Evolutionary conservation across 2,888 invertebrate genomes (phyloP).

Genomic region (Melinopterus prodromus): DNA sequence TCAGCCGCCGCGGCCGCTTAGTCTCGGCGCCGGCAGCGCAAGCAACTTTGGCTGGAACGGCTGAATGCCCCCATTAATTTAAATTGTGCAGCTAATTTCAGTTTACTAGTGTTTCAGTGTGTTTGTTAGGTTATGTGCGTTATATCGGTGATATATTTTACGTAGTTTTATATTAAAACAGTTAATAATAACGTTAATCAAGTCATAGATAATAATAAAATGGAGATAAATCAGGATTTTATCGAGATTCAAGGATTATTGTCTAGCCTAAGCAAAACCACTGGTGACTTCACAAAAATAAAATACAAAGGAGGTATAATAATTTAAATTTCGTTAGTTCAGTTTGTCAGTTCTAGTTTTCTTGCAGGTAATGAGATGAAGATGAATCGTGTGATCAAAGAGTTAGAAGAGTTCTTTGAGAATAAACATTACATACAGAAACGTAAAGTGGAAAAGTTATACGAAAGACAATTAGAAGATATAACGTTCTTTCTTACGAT

Average conservation of each 20-base stretch:
- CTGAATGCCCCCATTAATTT: no score
- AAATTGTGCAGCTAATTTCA: no score
- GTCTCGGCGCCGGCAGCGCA: no score
- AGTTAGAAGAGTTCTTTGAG: conserved; percentile 45
- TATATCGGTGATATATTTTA: no score
- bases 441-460: conserved; percentile 27
- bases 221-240: conserved; percentile 54
- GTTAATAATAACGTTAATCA: no score
- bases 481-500: conserved; percentile 50
- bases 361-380: conserved; percentile 51
- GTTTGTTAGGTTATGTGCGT: no score
- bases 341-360: conserved; percentile 6
- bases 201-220: conserved; percentile 36
- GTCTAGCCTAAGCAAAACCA: conserved; percentile 45
- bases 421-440: conserved; percentile 39
- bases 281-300: conserved; percentile 52
- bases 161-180: no score
- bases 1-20: no score
- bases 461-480: conserved; percentile 37
- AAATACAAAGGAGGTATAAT: conserved; percentile 53
- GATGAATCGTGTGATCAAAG: conserved; percentile 41
- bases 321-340: conserved; percentile 7
- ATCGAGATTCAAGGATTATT: conserved; percentile 52
- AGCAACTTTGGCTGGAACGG: no score
- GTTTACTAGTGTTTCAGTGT: no score